Percentiles rank a stretch among this genome's conserved stretches.
These are phyloP conservation scores for Orthosia gracilis DNA, from an alignment of 2,888 invertebrate genomes.

Conservation along the genomic window DNA sequence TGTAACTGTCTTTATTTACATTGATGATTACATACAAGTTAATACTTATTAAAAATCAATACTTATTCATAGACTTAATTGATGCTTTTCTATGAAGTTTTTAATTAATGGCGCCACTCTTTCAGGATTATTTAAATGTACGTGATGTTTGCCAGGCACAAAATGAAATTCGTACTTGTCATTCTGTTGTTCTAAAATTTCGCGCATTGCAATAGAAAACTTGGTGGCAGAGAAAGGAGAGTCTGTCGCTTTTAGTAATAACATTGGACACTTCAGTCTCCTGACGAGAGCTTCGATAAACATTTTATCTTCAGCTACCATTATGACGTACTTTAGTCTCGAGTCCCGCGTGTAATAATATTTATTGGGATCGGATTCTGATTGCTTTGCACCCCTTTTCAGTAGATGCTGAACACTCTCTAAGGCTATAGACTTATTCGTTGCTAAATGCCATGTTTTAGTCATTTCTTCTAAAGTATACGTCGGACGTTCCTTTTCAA, in stretches of 20 bases:
- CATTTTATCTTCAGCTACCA: conserved; percentile 88
- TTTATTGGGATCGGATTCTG: conserved; percentile 90
- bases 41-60: neutral
- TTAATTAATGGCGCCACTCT: conserved; percentile 90
- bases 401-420: conserved; percentile 90
- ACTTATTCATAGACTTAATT: conserved; percentile 65
- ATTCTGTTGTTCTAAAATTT: conserved; percentile 88
- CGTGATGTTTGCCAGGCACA: conserved; percentile 94
- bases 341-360: conserved; percentile 93
- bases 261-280: conserved; percentile 92
- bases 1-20: conserved; percentile 3
- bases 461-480: conserved; percentile 92
- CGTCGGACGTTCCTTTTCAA: conserved; percentile 90
- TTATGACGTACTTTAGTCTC: conserved; percentile 90
- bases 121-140: conserved; percentile 93
- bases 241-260: conserved; percentile 92
- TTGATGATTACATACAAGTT: neutral
- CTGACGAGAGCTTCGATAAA: conserved; percentile 90
- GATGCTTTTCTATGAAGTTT: conserved; percentile 89
- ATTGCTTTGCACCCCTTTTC: conserved; percentile 90
- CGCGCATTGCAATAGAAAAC: conserved; percentile 90
- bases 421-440: conserved; percentile 89
- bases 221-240: conserved; percentile 90
- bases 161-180: conserved; percentile 91
- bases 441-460: conserved; percentile 90